Conservation (phyloP, 2,113 vertebrate genomes). For the Antennarius striatus region DNA sequence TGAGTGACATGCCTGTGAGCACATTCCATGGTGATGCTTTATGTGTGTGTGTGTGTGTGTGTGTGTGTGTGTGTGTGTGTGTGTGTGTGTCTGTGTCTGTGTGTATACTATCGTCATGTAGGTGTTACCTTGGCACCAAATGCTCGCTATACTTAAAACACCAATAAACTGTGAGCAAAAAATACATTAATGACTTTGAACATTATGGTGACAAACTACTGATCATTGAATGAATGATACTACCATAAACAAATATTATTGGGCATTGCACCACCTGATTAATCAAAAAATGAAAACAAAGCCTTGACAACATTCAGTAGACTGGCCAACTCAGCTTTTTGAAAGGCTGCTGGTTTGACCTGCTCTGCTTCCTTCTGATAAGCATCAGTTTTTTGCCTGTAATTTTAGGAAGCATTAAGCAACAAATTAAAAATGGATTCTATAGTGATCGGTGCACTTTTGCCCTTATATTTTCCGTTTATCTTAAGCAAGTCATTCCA, state of each 20-base stretch:
- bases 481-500: too few relatives aligned
- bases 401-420: constrained; percentile 49
- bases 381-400: constrained; percentile 47
- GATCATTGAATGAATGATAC: constrained; percentile 21
- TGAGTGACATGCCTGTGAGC: constrained; percentile 8
- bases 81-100: not conserved
- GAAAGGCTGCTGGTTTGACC: constrained; percentile 11
- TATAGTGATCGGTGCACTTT: too few relatives aligned
- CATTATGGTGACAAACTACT: constrained; percentile 5
- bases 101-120: not conserved
- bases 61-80: not conserved
- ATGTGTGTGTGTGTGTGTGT: not conserved
- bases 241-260: constrained; percentile 36
- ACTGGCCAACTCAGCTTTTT: constrained; percentile 33
- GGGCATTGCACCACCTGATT: constrained; percentile 39
- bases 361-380: constrained; percentile 43
- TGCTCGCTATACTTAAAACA: constrained; percentile 25
- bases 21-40: not conserved
- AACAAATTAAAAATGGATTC: constrained; percentile 21
- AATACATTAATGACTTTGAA: constrained; percentile 10
- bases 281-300: constrained; percentile 42
- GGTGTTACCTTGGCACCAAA: constrained; percentile 18
- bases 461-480: too few relatives aligned
- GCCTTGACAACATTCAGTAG: constrained; percentile 18
- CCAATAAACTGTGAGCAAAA: constrained; percentile 1